Base-by-base conservation (phyloP, 2,888 invertebrate genomes). In the Protophormia terraenovae region DNA sequence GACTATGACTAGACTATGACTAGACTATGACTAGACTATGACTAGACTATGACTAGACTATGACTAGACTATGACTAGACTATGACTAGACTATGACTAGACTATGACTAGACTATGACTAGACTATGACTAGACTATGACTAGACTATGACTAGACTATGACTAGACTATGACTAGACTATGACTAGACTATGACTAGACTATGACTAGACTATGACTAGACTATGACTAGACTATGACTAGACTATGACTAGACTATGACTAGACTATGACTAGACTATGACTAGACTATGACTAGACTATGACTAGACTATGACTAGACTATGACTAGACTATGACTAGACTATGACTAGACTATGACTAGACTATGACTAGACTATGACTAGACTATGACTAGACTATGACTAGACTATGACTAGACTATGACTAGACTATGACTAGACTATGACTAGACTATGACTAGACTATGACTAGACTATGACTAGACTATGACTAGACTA, bases 121-220 rank as follows among this genome's bases (percentile, higher is more conserved):
- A 53, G 53, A 53, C 53, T 53, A 53, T 24, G 53, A 53, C 50
- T 53, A 53, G 50, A 53, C 50, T 53, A 53, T 24, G 50, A 50
- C 50, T 16, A 32, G 45, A 45, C 45, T 45, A 45, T 16, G 50
- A 53, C 50, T 53, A 53, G 50, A 53, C 50, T 53, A 53, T 24
- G 50, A 53, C 50, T 53, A 53, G 50, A 53, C 50, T 53, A 53
- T 24, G 50, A 53, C 50, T 53, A 53, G 50, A 53, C 50, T 53
- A 53, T 24, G 50, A 53, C 53, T 53, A 53, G 24, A 53, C 53
- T 53, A 53, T 24, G 53, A 53, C 53, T 53, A 53, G 24, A 53
- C 53, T 53, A 50, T 22, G 50, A 53, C 53, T 53, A 24, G 53
- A 53, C 53, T 53, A 53, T 24, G 53, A 53, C 53, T 53, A 53